A percentile compares a stretch with the other conserved stretches of the same genome.
Evolutionary conservation across 30 jellyfish, hydroid and myxozoan genomes (phyloP).

Genomic region (Turritopsis dohrnii): DNA sequence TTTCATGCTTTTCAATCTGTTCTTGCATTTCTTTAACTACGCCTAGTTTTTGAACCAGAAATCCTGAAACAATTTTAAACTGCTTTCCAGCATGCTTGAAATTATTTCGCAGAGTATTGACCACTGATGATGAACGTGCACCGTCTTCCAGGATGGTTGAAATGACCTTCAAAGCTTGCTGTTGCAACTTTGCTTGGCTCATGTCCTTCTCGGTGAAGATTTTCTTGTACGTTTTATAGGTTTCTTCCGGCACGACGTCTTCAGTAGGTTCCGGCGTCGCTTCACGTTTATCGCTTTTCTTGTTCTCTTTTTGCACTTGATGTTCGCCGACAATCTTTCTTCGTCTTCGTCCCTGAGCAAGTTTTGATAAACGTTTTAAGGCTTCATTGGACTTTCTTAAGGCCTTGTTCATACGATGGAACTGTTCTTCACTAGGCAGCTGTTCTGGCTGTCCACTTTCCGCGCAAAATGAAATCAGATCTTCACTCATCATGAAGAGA

Average conservation of each 20-base stretch:
- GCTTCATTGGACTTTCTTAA: not conserved
- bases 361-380: not conserved
- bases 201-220: constrained; percentile 19
- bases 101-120: not conserved
- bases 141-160: constrained; percentile 1
- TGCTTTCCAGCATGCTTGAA: not conserved
- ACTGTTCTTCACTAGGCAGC: constrained; percentile 18
- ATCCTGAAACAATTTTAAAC: not conserved
- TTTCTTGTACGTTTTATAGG: not conserved
- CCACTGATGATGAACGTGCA: not conserved
- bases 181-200: not conserved
- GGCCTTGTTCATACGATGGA: constrained; percentile 14
- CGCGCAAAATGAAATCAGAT: not conserved
- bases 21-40: not conserved
- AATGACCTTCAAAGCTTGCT: not conserved
- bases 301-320: not conserved
- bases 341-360: not conserved
- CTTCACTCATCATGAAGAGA: not conserved
- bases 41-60: not conserved
- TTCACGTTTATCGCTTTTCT: not conserved
- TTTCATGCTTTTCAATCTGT: not conserved
- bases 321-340: not conserved
- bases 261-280: not conserved
- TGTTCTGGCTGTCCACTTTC: not conserved
- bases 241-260: not conserved